Base-by-base conservation (phyloP, 2,888 invertebrate genomes). In the Exephanes ischioxanthus region DNA sequence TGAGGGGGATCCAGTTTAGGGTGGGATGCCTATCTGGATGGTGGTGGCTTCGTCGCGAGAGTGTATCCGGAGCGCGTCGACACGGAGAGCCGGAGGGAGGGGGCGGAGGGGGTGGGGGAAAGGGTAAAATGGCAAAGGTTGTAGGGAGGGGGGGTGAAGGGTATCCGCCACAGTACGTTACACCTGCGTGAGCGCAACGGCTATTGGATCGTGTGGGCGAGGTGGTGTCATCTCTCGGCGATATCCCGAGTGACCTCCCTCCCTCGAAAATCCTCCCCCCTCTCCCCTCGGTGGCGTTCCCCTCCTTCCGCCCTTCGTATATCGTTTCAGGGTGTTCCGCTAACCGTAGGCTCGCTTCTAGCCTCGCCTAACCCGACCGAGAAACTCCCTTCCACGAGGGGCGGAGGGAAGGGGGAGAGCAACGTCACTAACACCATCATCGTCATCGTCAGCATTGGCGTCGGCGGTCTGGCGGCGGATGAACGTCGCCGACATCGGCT, bases 191-290 rank as follows among this genome's bases (percentile, higher is more conserved):
- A 70, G 84, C 83, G 78, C 82, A 80, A 87, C 86, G 86, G 83
- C 89, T 87, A 88, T 86, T 88, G 90, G 85, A 88, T 88, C 89
- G 89, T 89, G 89, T 90, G 89, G 90, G 90, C 88, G 90, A 91
- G 90, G 93, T 93, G 91, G 92, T 92, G 93, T 93, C 93, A 93
- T 93, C 93, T 93, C 91, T 92, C 92, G 93, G 93, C 91, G 89
- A 91, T 92, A 90, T 90, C 88, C 85, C 71, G 90, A 93, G 90
- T 91, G 90, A 92, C 90, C 89, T 87, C 87, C 83, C 87, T 86
- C 80, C 79, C 79, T 70, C 73, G 37, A 83, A 58, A 66, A 77
- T 71, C 75, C 66, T 33, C 16, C 55, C n/a, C 14, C 75, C 68
- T 22, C 26, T 53, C n/a, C 14, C 33, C 51, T 86, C 87, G 85